Evolutionary conservation across 2,113 vertebrate genomes (phyloP).

Genomic region (Crotalus horridus): DNA sequence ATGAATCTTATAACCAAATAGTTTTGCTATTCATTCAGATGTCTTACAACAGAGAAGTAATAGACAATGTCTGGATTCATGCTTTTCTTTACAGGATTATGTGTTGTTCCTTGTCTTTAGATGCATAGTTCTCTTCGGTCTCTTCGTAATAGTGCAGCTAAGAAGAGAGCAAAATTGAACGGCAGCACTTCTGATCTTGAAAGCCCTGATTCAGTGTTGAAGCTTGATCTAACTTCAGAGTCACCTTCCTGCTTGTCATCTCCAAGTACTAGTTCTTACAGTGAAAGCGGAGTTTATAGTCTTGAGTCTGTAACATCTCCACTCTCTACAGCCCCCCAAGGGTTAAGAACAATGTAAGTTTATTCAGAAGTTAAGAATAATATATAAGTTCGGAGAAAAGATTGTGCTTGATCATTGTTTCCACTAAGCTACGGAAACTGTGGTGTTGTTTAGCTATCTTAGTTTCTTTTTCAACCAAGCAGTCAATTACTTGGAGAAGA

Average conservation of each 20-base stretch:
- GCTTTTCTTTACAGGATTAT: rapidly evolving
- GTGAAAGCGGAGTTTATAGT: conserved; percentile 80
- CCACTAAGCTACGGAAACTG: no score
- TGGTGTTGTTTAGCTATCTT: no score
- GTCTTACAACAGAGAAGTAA: neutral
- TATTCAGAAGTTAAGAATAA: rapidly evolving
- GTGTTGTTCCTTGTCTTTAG: conserved; percentile 58
- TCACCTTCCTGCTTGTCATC: conserved; percentile 71
- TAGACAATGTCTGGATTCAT: neutral
- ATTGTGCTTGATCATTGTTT: neutral
- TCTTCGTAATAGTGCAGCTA: conserved; percentile 86
- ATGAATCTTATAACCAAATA: neutral
- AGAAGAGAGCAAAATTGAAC: conserved; percentile 85
- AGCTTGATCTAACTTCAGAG: conserved; percentile 68
- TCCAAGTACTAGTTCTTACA: conserved; percentile 72
- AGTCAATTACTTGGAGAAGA: neutral
- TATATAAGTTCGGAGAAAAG: neutral
- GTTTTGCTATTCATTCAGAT: neutral
- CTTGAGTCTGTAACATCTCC: conserved; percentile 71
- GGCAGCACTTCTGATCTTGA: conserved; percentile 74
- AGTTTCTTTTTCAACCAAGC: neutral
- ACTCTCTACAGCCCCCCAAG: conserved; percentile 56
- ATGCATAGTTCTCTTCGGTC: conserved; percentile 87
- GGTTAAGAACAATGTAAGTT: conserved; percentile 68
- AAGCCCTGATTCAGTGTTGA: conserved; percentile 80